These are phyloP conservation scores for Venustoraphidia nigricollis DNA, from an alignment of 2,888 invertebrate genomes.

Conservation along the genomic window DNA sequence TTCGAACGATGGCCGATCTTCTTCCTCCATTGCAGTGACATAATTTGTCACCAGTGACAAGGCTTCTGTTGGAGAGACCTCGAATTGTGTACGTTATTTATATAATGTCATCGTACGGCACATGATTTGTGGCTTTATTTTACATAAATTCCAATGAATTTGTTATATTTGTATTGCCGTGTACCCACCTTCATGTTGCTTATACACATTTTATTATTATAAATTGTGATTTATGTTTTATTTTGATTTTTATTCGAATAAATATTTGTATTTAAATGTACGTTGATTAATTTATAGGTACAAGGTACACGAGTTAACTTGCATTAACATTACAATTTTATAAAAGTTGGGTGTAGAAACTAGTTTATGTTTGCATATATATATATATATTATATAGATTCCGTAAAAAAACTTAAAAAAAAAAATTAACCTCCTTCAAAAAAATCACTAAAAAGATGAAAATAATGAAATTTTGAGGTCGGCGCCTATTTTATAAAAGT, in stretches of 20 bases:
- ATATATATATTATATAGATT: too few relatives aligned
- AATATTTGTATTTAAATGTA: slow-evolving; percentile 1
- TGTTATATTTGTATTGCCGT: background rate
- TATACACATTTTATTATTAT: background rate
- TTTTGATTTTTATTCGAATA: slow-evolving; percentile 3
- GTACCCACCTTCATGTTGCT: background rate
- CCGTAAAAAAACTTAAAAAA: too few relatives aligned
- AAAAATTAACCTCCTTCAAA: too few relatives aligned
- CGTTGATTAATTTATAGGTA: background rate
- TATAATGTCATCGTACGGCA: slow-evolving; percentile 19
- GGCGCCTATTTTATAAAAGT: too few relatives aligned
- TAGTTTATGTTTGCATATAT: too few relatives aligned
- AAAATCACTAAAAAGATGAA: too few relatives aligned
- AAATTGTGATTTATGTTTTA: slow-evolving; percentile 1
- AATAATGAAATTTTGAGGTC: too few relatives aligned
- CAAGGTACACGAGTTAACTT: too few relatives aligned
- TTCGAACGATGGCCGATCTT: too few relatives aligned
- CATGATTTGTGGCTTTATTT: slow-evolving; percentile 5
- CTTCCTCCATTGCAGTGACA: slow-evolving; percentile 15
- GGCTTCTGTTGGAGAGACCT: slow-evolving; percentile 24
- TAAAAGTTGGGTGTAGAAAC: too few relatives aligned
- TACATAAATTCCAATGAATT: slow-evolving; percentile 2
- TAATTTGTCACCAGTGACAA: slow-evolving; percentile 27
- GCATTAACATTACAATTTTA: too few relatives aligned
- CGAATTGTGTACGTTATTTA: slow-evolving; percentile 16